phyloP scores from a whole-genome alignment of 1,140 invertebrate genomes.

The Eciton burchellii region DNA sequence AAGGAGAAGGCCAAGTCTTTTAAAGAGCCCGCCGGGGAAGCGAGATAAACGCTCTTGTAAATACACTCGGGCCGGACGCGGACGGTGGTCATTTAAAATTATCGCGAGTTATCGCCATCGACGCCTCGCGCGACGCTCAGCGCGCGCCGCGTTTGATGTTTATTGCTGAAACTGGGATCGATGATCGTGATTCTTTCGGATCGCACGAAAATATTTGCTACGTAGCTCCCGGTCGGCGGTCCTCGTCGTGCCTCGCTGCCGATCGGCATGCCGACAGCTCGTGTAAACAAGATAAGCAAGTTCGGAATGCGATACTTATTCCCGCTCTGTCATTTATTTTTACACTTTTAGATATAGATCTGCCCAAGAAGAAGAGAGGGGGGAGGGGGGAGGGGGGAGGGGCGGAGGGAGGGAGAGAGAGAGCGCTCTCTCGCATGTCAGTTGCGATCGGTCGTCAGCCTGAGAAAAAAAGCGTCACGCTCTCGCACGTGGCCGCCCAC shows the following conservation, averaged over 20 bases:
- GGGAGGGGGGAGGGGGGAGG: too few relatives aligned
- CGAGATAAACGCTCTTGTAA: not conserved
- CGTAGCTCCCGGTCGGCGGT: not conserved
- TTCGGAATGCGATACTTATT: slow-evolving; percentile 16
- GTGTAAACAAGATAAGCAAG: slow-evolving; percentile 1
- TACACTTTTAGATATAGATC: slow-evolving; percentile 16
- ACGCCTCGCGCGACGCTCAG: too few relatives aligned
- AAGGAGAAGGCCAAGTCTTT: too few relatives aligned
- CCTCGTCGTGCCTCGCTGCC: not conserved
- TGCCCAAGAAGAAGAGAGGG: slow-evolving; percentile 17
- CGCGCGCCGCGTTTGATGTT: too few relatives aligned
- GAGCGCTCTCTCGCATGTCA: slow-evolving; percentile 6
- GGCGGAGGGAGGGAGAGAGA: too few relatives aligned
- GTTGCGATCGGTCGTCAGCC: not conserved
- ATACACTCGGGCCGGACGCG: not conserved
- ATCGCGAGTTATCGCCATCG: not conserved
- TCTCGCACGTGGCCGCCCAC: slow-evolving; percentile 21
- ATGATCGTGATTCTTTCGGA: not conserved
- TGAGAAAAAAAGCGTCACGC: slow-evolving; percentile 8
- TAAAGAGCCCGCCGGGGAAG: not conserved
- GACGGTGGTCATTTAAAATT: not conserved
- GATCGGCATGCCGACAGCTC: not conserved
- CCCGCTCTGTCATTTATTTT: slow-evolving; percentile 2
- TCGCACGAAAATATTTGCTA: slow-evolving; percentile 7
- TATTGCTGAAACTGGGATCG: not conserved